Base-by-base conservation (phyloP, 1,140 invertebrate species). In the Euwallacea similis region DNA sequence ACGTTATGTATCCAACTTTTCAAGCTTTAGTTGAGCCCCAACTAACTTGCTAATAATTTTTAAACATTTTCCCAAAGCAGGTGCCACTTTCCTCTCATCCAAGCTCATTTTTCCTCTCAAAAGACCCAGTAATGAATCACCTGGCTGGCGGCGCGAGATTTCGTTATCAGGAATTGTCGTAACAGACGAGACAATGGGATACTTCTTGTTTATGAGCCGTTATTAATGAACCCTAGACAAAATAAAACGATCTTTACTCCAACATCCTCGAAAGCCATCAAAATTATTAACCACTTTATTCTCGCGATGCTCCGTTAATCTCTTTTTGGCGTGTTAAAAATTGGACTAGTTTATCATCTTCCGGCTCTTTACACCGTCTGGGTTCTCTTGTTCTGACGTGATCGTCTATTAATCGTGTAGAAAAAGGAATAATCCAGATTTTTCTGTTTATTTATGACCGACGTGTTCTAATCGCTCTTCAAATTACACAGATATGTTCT, bases 221-320 rank as follows among this genome's bases (percentile, higher is more conserved):
- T 61, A 61, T 61, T 61, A 61, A 61, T 61, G 59, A 61, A 61
- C 59, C 33, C 59, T 61, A 61, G 59, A 61, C 59, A 43, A 61
- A 61, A 61, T 61, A 61, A 61, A 61, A 61, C 59, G 59, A 61
- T 61, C 42, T 61, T 61, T 61, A 61, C 59, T 43, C 42, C 59
- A 43, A 61, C 21, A 21, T 61, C 59, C 59, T 61, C 42, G 59
- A 16, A 42, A 61, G 42, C 59, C 59, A 61, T 61, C 59, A 61
- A 43, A 61, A 61, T 61, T 61, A 61, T 61, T 61, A 61, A 61
- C 59, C 59, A 61, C 42, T 61, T 61, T 61, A 61, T 42, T n/a
- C 59, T 42, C 16, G n/a, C 42, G 21, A 33, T 33, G 21, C 58
- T 43, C 16, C 58, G 58, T 60, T 61, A 61, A 61, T 61, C 33